These are phyloP conservation scores for Diorhabda carinulata DNA, from an alignment of 1,140 invertebrate species.

Conservation along the genomic window DNA sequence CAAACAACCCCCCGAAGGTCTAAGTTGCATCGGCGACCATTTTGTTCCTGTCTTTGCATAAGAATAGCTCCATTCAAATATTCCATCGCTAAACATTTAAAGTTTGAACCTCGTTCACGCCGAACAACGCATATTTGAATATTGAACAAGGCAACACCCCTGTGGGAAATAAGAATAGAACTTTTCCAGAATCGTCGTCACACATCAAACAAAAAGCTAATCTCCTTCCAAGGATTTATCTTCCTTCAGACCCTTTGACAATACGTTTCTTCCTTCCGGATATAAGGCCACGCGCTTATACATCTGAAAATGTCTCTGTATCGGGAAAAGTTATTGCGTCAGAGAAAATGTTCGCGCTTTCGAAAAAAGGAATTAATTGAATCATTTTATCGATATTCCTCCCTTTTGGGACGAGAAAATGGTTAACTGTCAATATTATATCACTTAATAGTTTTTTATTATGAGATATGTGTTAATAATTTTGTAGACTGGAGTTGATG, in stretches of 20 bases:
- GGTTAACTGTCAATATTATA: not conserved
- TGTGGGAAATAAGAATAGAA: slow-evolving; percentile 30
- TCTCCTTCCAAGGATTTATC: slow-evolving; percentile 17
- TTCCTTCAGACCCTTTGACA: slow-evolving; percentile 13
- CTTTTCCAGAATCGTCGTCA: slow-evolving; percentile 23
- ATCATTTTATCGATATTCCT: slow-evolving; percentile 13
- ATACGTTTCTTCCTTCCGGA: slow-evolving; percentile 12
- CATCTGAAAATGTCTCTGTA: slow-evolving; percentile 7
- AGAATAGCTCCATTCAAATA: slow-evolving; percentile 38
- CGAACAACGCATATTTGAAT: slow-evolving; percentile 31
- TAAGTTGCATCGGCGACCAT: slow-evolving; percentile 27
- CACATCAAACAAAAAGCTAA: slow-evolving; percentile 29
- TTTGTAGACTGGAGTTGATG: too few species aligned
- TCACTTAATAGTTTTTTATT: too few species aligned
- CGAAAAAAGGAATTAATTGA: slow-evolving; percentile 13
- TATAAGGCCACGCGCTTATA: not conserved
- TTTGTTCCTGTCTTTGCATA: slow-evolving; percentile 42
- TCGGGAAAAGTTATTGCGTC: slow-evolving; percentile 9
- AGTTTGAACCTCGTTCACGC: slow-evolving; percentile 36
- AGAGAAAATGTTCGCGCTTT: slow-evolving; percentile 8
- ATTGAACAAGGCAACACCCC: slow-evolving; percentile 31
- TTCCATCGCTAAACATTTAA: slow-evolving; percentile 33
- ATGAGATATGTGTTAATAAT: too few species aligned
- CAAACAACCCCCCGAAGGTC: slow-evolving; percentile 35
- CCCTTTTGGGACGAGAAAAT: not conserved